Percentiles rank a stretch among this genome's conserved stretches.
Evolutionary conservation across 1,140 invertebrate genomes (phyloP).

Genomic region (Triops cancriformis): DNA sequence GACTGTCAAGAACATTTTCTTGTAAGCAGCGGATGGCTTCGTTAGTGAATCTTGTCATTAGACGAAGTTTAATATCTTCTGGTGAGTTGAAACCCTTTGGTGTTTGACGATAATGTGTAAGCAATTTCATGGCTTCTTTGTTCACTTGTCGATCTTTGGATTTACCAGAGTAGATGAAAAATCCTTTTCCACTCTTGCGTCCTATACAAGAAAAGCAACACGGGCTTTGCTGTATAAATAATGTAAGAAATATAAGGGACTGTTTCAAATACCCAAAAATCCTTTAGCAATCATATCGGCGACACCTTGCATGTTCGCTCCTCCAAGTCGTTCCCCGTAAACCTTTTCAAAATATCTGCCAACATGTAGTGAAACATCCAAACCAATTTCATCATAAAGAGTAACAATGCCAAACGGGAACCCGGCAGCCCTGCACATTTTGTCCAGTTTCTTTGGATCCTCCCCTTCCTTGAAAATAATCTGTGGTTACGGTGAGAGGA

Average conservation of each 20-base stretch:
- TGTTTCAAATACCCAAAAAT: neutral
- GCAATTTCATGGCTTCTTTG: constrained; percentile 62
- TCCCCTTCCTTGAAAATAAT: neutral
- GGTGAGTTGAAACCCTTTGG: constrained; percentile 66
- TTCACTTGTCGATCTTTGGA: constrained; percentile 72
- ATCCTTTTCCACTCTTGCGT: constrained; percentile 89
- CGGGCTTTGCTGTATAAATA: neutral
- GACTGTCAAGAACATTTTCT: constrained; percentile 53
- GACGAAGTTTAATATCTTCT: constrained; percentile 83
- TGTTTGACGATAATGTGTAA: constrained; percentile 68
- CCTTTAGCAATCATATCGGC: neutral
- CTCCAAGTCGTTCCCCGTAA: neutral
- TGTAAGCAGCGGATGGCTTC: constrained; percentile 93
- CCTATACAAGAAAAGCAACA: constrained; percentile 45
- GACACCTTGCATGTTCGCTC: neutral
- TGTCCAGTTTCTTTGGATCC: neutral
- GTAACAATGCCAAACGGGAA: neutral
- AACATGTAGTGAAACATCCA: neutral
- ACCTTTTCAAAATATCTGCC: neutral
- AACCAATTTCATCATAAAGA: neutral
- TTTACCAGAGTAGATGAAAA: constrained; percentile 77
- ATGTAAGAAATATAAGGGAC: constrained; percentile 28
- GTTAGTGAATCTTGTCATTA: constrained; percentile 91
- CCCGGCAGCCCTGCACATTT: neutral
- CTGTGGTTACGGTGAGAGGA: no score